Conservation (phyloP, 2,888 invertebrate genomes). For the Dione juno region DNA sequence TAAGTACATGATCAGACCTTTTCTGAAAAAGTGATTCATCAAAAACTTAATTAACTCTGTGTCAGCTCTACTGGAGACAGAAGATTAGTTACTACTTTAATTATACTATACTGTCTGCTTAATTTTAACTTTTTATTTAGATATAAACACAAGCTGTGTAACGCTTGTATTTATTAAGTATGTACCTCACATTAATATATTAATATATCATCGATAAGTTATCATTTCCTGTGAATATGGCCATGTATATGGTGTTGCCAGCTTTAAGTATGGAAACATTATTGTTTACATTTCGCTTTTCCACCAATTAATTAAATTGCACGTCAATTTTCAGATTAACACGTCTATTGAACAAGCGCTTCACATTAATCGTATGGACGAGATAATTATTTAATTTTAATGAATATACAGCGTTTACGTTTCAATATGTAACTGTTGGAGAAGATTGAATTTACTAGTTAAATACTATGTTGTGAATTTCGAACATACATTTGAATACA, state of each 20-base stretch:
- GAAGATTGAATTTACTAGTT: conserved; percentile 20
- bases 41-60: conserved; percentile 49
- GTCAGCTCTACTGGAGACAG: conserved; percentile 65
- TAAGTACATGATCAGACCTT: conserved; percentile 32
- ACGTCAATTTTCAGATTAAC: conserved; percentile 39
- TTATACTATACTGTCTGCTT: conserved; percentile 62
- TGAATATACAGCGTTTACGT: conserved; percentile 7
- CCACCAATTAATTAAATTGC: conserved; percentile 35
- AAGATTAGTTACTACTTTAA: conserved; percentile 78
- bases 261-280: conserved; percentile 44
- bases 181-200: too few relatives aligned
- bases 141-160: too few relatives aligned
- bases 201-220: too few relatives aligned
- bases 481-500: background rate
- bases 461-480: conserved; percentile 10
- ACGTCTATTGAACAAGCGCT: conserved; percentile 36
- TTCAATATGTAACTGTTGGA: conserved; percentile 15
- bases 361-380: conserved; percentile 29
- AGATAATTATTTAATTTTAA: conserved; percentile 34
- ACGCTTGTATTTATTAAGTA: too few relatives aligned
- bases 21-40: conserved; percentile 45
- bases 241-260: conserved; percentile 1
- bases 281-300: conserved; percentile 33
- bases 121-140: conserved; percentile 51
- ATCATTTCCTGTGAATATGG: background rate